These are phyloP conservation scores for Gastrophysa polygoni DNA, from an alignment of 2,888 invertebrate genomes.

Conservation along the genomic window DNA sequence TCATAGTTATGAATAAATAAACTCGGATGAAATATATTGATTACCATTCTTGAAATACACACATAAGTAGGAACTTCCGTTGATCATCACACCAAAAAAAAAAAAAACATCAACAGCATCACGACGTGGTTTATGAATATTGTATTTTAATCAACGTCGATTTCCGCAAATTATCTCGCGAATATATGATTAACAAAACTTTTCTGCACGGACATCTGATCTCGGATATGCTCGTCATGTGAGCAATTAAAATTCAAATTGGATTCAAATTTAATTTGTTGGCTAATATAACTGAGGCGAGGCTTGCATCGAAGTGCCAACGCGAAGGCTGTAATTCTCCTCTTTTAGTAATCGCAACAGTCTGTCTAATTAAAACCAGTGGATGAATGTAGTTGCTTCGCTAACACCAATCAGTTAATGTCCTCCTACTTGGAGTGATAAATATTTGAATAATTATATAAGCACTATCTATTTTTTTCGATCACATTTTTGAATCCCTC, in stretches of 20 bases:
- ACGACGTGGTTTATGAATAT: too few relatives aligned
- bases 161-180: background rate
- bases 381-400: slow-evolving; percentile 30
- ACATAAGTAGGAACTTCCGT: too few relatives aligned
- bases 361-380: slow-evolving; percentile 42
- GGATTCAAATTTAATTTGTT: slow-evolving; percentile 16
- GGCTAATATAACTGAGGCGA: slow-evolving; percentile 11
- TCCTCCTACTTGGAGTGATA: background rate
- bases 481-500: too few relatives aligned
- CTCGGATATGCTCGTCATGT: background rate
- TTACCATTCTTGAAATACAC: too few relatives aligned
- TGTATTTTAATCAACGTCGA: background rate
- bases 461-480: too few relatives aligned
- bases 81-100: too few relatives aligned
- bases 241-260: slow-evolving; percentile 14
- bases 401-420: slow-evolving; percentile 22
- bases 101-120: too few relatives aligned
- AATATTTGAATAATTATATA: too few relatives aligned
- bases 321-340: slow-evolving; percentile 34
- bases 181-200: background rate
- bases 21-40: too few relatives aligned
- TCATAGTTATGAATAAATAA: too few relatives aligned
- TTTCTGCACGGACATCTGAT: background rate
- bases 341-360: slow-evolving; percentile 39
- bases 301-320: slow-evolving; percentile 28